These are phyloP conservation scores for Prunella strophiata DNA, from an alignment of 2,797 vertebrate genomes.

Conservation along the genomic window DNA sequence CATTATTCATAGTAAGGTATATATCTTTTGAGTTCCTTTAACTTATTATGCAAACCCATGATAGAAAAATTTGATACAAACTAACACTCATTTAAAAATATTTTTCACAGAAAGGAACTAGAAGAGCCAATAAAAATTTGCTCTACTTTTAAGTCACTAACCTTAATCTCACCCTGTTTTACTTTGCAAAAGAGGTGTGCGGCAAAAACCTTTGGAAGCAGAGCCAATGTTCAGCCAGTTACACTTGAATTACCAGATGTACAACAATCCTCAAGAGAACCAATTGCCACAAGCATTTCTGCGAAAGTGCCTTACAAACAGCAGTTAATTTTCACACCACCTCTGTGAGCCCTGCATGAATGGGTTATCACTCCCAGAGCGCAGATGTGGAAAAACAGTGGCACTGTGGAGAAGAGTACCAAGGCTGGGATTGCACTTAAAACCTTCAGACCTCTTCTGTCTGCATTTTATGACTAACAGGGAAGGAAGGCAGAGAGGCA, in stretches of 20 bases:
- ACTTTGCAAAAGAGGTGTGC: background rate
- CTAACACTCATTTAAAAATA: background rate
- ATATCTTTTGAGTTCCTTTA: background rate
- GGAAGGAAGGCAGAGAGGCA: background rate
- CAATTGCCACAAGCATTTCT: background rate
- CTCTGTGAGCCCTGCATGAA: background rate
- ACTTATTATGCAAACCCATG: background rate
- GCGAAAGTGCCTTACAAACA: background rate
- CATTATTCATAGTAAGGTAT: background rate
- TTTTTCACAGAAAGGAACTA: slow-evolving; percentile 61
- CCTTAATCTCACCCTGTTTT: slow-evolving; percentile 16
- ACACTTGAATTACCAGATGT: slow-evolving; percentile 63
- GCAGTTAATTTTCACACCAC: background rate
- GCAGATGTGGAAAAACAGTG: background rate
- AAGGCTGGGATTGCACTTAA: background rate
- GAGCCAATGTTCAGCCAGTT: slow-evolving; percentile 44
- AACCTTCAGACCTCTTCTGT: background rate
- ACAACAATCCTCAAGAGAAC: slow-evolving; percentile 56
- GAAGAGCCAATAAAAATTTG: slow-evolving; percentile 31
- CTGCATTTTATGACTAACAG: background rate
- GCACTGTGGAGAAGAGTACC: rapidly evolving
- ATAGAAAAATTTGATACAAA: slow-evolving; percentile 1
- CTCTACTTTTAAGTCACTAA: background rate
- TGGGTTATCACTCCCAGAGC: background rate
- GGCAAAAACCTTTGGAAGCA: slow-evolving; percentile 51